Evolutionary conservation across 1,140 invertebrate genomes (phyloP).

Genomic region (Drosophila erecta): DNA sequence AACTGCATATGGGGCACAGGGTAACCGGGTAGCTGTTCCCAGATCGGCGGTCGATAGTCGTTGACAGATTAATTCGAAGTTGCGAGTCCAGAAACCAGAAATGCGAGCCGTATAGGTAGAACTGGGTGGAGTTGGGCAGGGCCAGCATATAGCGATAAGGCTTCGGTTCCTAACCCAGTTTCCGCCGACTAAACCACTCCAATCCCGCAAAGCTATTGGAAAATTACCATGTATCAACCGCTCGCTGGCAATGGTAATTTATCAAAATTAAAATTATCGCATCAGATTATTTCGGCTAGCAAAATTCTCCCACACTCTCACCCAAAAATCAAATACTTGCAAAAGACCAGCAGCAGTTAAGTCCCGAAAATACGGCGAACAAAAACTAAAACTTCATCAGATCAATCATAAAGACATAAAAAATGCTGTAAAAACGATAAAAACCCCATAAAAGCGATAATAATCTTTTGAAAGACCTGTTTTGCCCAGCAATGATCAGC

Average conservation of each 20-base stretch:
- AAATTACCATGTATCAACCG: slow-evolving; percentile 62
- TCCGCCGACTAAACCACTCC: slow-evolving; percentile 25
- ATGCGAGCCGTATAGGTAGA: slow-evolving; percentile 14
- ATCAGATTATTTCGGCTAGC: slow-evolving; percentile 55
- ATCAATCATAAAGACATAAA: slow-evolving; percentile 73
- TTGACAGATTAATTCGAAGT: slow-evolving; percentile 39
- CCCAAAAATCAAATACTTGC: slow-evolving; percentile 19
- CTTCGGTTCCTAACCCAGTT: slow-evolving; percentile 38
- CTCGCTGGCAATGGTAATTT: slow-evolving; percentile 69
- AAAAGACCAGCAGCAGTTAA: slow-evolving; percentile 63
- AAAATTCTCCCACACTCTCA: slow-evolving; percentile 79
- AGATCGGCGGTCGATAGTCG: slow-evolving; percentile 24
- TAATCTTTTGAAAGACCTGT: slow-evolving; percentile 79
- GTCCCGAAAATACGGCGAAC: slow-evolving; percentile 56
- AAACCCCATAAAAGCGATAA: slow-evolving; percentile 75
- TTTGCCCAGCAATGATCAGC: slow-evolving; percentile 59
- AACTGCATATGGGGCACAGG: slow-evolving; percentile 54
- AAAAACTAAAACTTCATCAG: slow-evolving; percentile 63
- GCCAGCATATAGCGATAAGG: slow-evolving; percentile 22
- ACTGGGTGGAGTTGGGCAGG: slow-evolving; percentile 48
- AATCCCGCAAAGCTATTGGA: neutral
- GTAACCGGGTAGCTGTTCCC: slow-evolving; percentile 22
- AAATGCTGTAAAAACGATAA: slow-evolving; percentile 70
- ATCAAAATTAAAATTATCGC: slow-evolving; percentile 74
- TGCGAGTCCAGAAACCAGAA: slow-evolving; percentile 46